Base-by-base conservation (phyloP, 1,140 invertebrate genomes). In the Magallana gigas region DNA sequence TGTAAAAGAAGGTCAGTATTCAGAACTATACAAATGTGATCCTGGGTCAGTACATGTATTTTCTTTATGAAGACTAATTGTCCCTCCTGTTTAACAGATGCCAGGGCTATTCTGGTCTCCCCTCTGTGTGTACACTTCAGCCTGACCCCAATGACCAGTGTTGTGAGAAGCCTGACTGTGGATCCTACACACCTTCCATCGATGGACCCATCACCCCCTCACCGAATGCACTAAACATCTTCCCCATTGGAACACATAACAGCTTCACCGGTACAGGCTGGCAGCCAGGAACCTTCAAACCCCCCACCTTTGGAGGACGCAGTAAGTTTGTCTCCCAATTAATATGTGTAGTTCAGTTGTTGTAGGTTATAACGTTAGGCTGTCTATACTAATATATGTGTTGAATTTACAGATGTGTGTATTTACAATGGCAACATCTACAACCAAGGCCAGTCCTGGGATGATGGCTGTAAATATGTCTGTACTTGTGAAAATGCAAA, bases 371-470 rank as follows among this genome's bases (percentile, higher is more conserved):
- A 23, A 23, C 0, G 23, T 23, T 23, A 7, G 9, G n/a, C 18
- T 3, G 2, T 18, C 18, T 59, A 9, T 29, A 58, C 23, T 11
- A 11, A 59, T 11, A 4, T 58, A 23, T 58, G 29, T 68, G 29
- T 68, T 8, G 4, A 68, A 18, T 18, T 68, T 68, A 8, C 29
- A 68, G 29, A 87, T 86, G 84, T 83, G 23, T 93, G 92, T 71
- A 80, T 92, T 6, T 93, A 93, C 87, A 92, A 92, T 58, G 91
- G 91, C 5, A 29, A 71, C 16, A 62, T 90, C 8, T 91, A 93
- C 81, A 80, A 48, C 11, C 80, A 90, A 60, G 91, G 91, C 3
- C 85, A 91, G 57, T 89, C 87, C 2, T 93, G 92, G 92, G 86
- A 90, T 8, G 91, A 91, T 86, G 91, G 91, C 56, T 93, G 92